These are phyloP conservation scores for Lepilemur septentrionalis DNA, from an alignment of 2,797 vertebrate genomes.

Conservation along the genomic window DNA sequence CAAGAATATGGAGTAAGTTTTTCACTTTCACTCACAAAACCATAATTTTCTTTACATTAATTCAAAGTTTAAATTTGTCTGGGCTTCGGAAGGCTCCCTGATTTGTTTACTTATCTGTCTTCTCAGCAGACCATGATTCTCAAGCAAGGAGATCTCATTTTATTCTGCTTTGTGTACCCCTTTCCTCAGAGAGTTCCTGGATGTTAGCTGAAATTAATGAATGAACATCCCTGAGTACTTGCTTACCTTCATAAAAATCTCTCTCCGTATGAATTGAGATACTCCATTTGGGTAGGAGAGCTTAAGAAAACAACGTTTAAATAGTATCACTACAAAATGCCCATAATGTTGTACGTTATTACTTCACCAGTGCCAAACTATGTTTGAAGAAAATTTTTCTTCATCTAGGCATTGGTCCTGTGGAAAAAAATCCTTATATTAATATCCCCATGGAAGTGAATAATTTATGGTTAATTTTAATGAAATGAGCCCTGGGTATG, in stretches of 20 bases:
- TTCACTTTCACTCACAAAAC: neutral
- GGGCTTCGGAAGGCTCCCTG: neutral
- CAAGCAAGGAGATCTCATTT: neutral
- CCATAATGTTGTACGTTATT: neutral
- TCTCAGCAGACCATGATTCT: neutral
- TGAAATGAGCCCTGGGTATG: constrained; percentile 40
- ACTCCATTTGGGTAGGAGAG: neutral
- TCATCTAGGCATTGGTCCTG: neutral
- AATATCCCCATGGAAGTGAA: constrained; percentile 23
- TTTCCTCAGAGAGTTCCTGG: neutral
- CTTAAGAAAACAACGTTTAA: neutral
- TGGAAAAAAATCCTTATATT: constrained; percentile 22
- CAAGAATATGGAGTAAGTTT: neutral
- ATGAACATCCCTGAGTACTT: neutral
- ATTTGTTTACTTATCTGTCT: neutral
- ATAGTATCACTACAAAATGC: neutral
- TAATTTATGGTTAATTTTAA: constrained; percentile 61
- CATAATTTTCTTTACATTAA: neutral
- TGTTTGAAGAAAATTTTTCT: constrained; percentile 6
- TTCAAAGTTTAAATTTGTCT: neutral
- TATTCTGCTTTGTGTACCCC: neutral
- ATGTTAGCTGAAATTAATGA: neutral
- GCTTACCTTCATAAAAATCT: neutral
- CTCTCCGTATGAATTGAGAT: neutral
- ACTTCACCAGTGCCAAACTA: constrained; percentile 4